phyloP scores from a whole-genome alignment of 2,113 vertebrate species.

The Brevimyrus niger region DNA sequence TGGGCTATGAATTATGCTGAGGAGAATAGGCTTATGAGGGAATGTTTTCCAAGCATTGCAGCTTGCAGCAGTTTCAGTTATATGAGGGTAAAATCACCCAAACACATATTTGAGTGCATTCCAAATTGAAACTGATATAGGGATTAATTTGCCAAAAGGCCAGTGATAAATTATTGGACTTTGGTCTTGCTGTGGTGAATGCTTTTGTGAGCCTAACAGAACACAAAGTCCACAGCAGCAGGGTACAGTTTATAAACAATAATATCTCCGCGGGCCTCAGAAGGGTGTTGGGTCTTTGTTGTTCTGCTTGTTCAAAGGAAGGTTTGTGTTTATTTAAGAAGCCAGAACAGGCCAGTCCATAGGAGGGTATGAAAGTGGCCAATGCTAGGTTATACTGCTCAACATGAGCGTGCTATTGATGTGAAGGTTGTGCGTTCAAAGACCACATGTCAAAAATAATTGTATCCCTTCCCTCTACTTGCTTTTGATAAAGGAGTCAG shows the following conservation, averaged over 20 bases:
- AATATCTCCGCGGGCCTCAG: not conserved
- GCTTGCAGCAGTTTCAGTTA: conserved; percentile 58
- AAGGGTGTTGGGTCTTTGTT: conserved; percentile 1
- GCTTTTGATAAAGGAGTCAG: not conserved
- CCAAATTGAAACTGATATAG: conserved; percentile 49
- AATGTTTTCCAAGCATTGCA: conserved; percentile 57
- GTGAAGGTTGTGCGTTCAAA: not conserved
- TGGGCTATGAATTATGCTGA: conserved; percentile 57
- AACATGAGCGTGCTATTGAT: not conserved
- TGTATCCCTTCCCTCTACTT: not conserved
- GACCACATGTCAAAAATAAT: not conserved
- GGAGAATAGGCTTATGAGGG: conserved; percentile 42
- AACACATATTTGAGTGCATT: conserved; percentile 56
- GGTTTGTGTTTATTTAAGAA: not conserved
- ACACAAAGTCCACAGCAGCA: conserved; percentile 16
- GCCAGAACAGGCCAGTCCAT: not conserved
- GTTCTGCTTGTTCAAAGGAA: not conserved
- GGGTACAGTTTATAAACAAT: not conserved
- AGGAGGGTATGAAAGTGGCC: not conserved
- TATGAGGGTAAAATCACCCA: conserved; percentile 51
- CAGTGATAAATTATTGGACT: conserved; percentile 27
- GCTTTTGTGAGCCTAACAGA: conserved; percentile 25
- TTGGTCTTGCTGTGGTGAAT: conserved; percentile 21
- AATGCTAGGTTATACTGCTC: not conserved
- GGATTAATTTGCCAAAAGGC: conserved; percentile 38